Conservation (phyloP, 2,113 vertebrate species). For the Nansenia antarctica region DNA sequence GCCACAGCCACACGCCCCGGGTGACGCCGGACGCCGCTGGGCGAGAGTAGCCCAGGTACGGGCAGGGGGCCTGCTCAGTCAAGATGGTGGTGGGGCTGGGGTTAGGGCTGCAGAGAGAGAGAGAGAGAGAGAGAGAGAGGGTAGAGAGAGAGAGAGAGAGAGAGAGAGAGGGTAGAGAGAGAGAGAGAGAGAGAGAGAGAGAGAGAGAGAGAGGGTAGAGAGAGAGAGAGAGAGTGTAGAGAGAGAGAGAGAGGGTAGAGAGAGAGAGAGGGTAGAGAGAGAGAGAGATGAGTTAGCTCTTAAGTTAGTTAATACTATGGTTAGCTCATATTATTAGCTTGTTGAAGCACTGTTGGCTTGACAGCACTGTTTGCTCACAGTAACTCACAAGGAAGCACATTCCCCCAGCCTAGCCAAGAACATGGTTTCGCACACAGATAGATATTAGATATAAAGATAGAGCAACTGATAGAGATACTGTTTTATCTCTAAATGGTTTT, state of each 20-base stretch:
- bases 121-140: not conserved
- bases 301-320: not conserved
- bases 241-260: constrained; percentile 1
- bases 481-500: too few species aligned
- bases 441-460: too few species aligned
- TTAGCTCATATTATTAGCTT: too few species aligned
- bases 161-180: not conserved
- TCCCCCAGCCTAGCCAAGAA: too few species aligned
- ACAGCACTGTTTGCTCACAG: too few species aligned
- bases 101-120: constrained; percentile 52
- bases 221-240: too few species aligned
- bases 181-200: too few species aligned
- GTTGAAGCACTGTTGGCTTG: too few species aligned
- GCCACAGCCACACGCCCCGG: constrained; percentile 78
- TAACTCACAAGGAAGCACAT: too few species aligned
- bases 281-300: not conserved
- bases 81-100: constrained; percentile 55
- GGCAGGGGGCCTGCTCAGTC: constrained; percentile 27
- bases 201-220: too few species aligned
- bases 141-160: constrained; percentile 16
- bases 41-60: constrained; percentile 45
- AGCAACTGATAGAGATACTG: too few species aligned
- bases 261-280: not conserved
- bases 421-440: too few species aligned
- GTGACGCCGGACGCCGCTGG: constrained; percentile 57